A percentile compares a stretch with the other conserved stretches of the same genome.
Conservation (phyloP, 2,888 invertebrate genomes). For the Auanema freiburgensis region DNA sequence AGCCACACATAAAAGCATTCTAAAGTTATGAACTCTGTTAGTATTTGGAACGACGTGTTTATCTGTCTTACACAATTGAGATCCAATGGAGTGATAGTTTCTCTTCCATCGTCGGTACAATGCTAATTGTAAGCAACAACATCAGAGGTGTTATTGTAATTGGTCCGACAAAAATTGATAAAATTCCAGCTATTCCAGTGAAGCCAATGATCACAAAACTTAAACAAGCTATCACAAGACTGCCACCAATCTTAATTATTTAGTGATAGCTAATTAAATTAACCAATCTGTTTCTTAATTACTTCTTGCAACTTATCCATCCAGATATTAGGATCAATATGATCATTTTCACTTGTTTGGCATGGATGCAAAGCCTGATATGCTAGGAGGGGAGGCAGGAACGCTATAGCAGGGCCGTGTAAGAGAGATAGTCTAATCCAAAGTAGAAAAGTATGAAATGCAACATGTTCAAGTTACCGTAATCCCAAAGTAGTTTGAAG, state of each 20-base stretch:
- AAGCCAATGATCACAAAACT: constrained; percentile 52
- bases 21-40: too few species aligned
- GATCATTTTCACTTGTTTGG: constrained; percentile 30
- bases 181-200: constrained; percentile 53
- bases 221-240: constrained; percentile 51
- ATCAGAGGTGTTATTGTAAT: constrained; percentile 59
- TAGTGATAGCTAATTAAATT: background rate
- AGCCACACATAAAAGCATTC: constrained; percentile 46
- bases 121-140: constrained; percentile 48
- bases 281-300: background rate
- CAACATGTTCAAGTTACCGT: constrained; percentile 23
- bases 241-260: constrained; percentile 54
- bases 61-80: constrained; percentile 46
- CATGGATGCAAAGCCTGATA: constrained; percentile 45
- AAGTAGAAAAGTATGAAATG: constrained; percentile 7
- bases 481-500: constrained; percentile 56
- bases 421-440: constrained; percentile 46
- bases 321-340: constrained; percentile 47
- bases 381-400: constrained; percentile 55
- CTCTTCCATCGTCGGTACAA: constrained; percentile 53
- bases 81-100: constrained; percentile 57
- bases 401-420: constrained; percentile 58
- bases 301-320: constrained; percentile 25
- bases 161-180: constrained; percentile 56
- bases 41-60: too few species aligned